These are phyloP conservation scores for Forpus xanthops DNA, from an alignment of 2,797 vertebrate species.

Conservation along the genomic window DNA sequence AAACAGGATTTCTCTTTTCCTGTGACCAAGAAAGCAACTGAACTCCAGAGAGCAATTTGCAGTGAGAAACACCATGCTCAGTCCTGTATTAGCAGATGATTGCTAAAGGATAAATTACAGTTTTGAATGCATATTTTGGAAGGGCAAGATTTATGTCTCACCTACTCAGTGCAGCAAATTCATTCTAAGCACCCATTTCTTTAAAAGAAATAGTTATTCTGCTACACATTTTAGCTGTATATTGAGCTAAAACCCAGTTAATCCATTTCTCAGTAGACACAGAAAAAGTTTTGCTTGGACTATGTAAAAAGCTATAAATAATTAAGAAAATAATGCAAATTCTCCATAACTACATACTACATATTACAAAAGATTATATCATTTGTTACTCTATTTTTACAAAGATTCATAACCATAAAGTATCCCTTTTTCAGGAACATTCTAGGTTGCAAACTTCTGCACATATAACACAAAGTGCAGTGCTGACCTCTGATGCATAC, in stretches of 20 bases:
- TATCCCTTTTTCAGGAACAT: background rate
- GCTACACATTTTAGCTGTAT: background rate
- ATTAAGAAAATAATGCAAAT: background rate
- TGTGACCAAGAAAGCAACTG: background rate
- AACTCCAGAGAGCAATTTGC: background rate
- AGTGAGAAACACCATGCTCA: background rate
- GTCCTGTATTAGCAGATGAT: background rate
- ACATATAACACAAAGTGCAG: background rate
- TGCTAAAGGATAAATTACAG: background rate
- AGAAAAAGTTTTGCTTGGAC: background rate
- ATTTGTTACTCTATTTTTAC: background rate
- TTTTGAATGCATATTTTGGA: background rate
- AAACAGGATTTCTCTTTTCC: background rate
- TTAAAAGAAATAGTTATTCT: background rate
- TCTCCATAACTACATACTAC: background rate
- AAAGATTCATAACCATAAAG: background rate
- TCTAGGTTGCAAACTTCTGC: background rate
- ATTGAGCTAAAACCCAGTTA: background rate
- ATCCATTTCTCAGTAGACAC: background rate
- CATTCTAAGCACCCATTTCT: background rate
- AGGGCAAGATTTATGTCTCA: background rate
- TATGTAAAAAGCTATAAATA: background rate
- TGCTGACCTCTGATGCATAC: background rate
- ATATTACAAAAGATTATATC: background rate
- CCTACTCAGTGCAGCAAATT: background rate